These are phyloP conservation scores for Pantala flavescens DNA, from an alignment of 1,140 invertebrate species.

Conservation along the genomic window DNA sequence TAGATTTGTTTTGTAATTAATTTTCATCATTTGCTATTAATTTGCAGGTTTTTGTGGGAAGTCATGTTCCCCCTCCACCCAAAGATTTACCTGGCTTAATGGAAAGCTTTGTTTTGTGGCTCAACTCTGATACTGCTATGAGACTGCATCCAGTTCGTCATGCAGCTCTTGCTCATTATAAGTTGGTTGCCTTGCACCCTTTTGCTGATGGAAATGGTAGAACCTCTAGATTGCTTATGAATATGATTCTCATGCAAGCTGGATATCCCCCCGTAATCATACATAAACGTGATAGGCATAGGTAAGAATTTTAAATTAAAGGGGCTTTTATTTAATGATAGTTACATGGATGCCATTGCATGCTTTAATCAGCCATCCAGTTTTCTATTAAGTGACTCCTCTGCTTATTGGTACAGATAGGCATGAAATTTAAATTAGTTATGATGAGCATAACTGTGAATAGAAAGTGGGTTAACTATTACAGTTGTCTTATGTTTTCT, in stretches of 20 bases:
- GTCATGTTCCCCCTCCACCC: slow-evolving; percentile 78
- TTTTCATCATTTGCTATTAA: too few relatives aligned
- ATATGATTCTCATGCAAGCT: slow-evolving; percentile 93
- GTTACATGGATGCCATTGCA: background rate
- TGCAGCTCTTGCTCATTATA: slow-evolving; percentile 91
- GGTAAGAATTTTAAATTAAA: slow-evolving; percentile 22
- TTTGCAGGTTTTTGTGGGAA: slow-evolving; percentile 70
- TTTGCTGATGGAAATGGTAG: slow-evolving; percentile 90
- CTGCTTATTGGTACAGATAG: too few relatives aligned
- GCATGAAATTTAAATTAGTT: too few relatives aligned
- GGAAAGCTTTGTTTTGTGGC: slow-evolving; percentile 80
- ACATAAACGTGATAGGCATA: slow-evolving; percentile 70
- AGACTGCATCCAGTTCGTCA: slow-evolving; percentile 80
- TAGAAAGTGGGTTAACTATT: too few relatives aligned
- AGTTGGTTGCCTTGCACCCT: slow-evolving; percentile 90
- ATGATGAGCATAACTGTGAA: too few relatives aligned
- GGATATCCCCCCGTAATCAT: slow-evolving; percentile 95
- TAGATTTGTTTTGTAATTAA: too few relatives aligned
- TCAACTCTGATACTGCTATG: slow-evolving; percentile 75
- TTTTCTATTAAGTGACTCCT: too few relatives aligned
- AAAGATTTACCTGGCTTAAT: slow-evolving; percentile 69
- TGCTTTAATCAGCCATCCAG: too few relatives aligned
- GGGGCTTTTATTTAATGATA: background rate
- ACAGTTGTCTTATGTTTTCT: too few relatives aligned
- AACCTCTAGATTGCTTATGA: slow-evolving; percentile 91